These are phyloP conservation scores for Drosophila baimaii DNA, from an alignment of 1,140 invertebrate genomes.

Conservation along the genomic window DNA sequence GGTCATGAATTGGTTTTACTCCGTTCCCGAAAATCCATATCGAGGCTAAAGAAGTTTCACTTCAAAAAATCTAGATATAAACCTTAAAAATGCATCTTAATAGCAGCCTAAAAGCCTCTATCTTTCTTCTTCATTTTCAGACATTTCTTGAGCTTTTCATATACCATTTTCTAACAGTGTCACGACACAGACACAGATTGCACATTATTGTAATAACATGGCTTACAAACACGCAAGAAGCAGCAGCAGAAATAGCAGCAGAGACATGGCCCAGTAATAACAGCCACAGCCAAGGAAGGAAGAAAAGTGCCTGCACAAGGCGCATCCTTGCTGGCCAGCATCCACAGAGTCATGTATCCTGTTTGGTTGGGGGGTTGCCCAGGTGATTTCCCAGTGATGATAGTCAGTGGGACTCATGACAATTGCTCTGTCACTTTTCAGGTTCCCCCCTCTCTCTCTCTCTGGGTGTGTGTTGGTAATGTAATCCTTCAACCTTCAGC, in stretches of 20 bases:
- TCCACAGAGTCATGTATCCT: slow-evolving; percentile 10
- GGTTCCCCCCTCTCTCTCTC: background rate
- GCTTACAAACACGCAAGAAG: slow-evolving; percentile 76
- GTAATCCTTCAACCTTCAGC: slow-evolving; percentile 50
- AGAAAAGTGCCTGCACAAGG: slow-evolving; percentile 40
- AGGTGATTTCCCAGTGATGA: slow-evolving; percentile 72
- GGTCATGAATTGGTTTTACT: too few relatives aligned
- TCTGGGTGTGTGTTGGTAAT: slow-evolving; percentile 47
- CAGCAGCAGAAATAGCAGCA: slow-evolving; percentile 40
- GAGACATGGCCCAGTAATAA: slow-evolving; percentile 32
- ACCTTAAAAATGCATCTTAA: background rate
- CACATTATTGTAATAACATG: slow-evolving; percentile 82
- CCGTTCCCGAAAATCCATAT: too few relatives aligned
- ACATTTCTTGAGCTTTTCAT: background rate
- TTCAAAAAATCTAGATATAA: background rate
- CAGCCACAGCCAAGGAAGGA: slow-evolving; percentile 48
- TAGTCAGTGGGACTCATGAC: slow-evolving; percentile 57
- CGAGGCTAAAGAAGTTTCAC: too few relatives aligned
- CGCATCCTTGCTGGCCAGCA: slow-evolving; percentile 35
- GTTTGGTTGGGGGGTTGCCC: slow-evolving; percentile 51
- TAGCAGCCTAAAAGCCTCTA: background rate
- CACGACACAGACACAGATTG: slow-evolving; percentile 16
- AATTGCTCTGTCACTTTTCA: slow-evolving; percentile 45
- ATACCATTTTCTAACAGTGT: background rate
- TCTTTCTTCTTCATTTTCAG: too few relatives aligned